Evolutionary conservation across 2,888 invertebrate species (phyloP).

Genomic region (Platycheirus albimanus): DNA sequence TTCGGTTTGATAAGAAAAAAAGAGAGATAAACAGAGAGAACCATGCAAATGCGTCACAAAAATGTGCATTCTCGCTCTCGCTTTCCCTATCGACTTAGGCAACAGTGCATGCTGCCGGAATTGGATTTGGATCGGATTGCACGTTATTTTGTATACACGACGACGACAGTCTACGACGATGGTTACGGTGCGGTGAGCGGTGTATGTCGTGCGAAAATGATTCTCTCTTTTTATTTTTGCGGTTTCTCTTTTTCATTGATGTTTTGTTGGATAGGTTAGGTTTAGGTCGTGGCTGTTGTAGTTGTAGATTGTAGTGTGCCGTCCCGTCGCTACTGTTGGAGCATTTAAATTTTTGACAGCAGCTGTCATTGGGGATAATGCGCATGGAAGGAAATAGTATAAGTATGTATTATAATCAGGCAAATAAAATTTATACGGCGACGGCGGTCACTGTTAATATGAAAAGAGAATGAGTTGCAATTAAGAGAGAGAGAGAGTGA

Average conservation of each 20-base stretch:
- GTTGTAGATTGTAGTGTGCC: background rate
- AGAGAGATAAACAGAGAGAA: slow-evolving; percentile 42
- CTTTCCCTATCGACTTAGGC: slow-evolving; percentile 40
- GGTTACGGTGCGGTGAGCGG: background rate
- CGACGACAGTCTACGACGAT: no score
- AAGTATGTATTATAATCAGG: slow-evolving; percentile 50
- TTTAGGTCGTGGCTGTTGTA: slow-evolving; percentile 15
- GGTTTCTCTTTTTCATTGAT: slow-evolving; percentile 68
- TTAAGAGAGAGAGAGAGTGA: slow-evolving; percentile 59
- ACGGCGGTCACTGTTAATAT: slow-evolving; percentile 22
- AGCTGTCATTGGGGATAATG: slow-evolving; percentile 67
- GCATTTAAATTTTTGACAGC: slow-evolving; percentile 66
- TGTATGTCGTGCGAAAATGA: slow-evolving; percentile 29
- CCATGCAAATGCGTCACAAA: slow-evolving; percentile 54
- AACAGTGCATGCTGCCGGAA: slow-evolving; percentile 23
- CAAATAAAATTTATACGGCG: slow-evolving; percentile 41
- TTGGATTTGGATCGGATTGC: slow-evolving; percentile 12
- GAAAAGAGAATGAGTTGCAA: slow-evolving; percentile 61
- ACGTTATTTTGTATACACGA: slow-evolving; percentile 14
- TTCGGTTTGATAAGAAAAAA: slow-evolving; percentile 1
- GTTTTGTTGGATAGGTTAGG: slow-evolving; percentile 66
- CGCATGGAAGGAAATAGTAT: slow-evolving; percentile 68
- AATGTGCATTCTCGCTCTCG: slow-evolving; percentile 68
- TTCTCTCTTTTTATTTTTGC: slow-evolving; percentile 62
- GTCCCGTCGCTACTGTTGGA: slow-evolving; percentile 19